phyloP scores from a whole-genome alignment of 2,113 vertebrate genomes.

The Ictidomys tridecemlineatus region DNA sequence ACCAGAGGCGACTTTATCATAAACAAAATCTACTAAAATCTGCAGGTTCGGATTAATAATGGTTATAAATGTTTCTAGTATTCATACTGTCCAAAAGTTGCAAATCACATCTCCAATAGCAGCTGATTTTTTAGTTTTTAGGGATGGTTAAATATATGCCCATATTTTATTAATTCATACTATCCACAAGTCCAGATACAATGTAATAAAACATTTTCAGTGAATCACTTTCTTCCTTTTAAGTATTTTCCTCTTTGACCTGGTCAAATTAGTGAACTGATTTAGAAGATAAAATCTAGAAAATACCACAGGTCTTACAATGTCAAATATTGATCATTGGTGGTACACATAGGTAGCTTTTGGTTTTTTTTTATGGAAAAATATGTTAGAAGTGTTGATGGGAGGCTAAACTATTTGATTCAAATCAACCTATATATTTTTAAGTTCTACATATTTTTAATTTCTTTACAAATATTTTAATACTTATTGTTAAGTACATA shows the following conservation, averaged over 20 bases:
- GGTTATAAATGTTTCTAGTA: neutral
- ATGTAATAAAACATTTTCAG: constrained; percentile 56
- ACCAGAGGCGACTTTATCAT: constrained; percentile 39
- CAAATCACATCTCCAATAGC: neutral
- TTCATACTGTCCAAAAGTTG: neutral
- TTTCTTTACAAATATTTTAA: constrained; percentile 25
- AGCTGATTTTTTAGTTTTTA: constrained; percentile 7
- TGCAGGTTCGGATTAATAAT: constrained; percentile 5
- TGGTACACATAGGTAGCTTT: neutral
- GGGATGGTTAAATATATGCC: constrained; percentile 36
- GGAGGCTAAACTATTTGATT: constrained; percentile 40
- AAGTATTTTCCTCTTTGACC: constrained; percentile 56
- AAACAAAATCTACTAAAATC: constrained; percentile 39
- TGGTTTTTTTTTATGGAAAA: neutral
- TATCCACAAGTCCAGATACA: constrained; percentile 28
- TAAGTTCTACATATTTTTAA: constrained; percentile 50
- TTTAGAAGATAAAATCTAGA: constrained; percentile 49
- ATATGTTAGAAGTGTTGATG: neutral
- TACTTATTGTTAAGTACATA: constrained; percentile 30
- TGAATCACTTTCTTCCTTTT: constrained; percentile 50
- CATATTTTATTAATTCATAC: constrained; percentile 50
- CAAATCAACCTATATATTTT: neutral
- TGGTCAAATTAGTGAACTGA: constrained; percentile 17
- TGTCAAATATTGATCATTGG: neutral
- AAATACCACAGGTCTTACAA: constrained; percentile 31